Percentiles rank a stretch among this genome's conserved stretches.
phyloP scores from a whole-genome alignment of 2,797 vertebrate species.

The Phoebastria nigripes region DNA sequence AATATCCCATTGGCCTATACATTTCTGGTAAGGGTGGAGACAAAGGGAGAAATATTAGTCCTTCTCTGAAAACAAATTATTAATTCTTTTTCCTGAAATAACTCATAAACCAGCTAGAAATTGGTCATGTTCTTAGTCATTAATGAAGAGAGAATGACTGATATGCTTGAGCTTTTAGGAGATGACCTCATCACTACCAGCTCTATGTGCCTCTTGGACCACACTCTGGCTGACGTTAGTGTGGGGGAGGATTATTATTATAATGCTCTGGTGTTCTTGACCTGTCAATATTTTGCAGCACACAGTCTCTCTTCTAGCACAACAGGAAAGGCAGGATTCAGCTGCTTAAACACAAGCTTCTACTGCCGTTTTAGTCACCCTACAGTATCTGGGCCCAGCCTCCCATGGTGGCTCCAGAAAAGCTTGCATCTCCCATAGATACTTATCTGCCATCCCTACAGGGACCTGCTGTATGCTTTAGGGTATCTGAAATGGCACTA shows the following conservation, averaged over 20 bases:
- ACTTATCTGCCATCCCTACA: neutral
- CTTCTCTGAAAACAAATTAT: neutral
- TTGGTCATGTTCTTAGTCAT: neutral
- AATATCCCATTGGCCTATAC: neutral
- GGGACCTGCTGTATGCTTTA: neutral
- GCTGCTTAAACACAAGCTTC: neutral
- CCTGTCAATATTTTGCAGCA: neutral
- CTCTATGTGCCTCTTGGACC: neutral
- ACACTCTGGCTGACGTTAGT: neutral
- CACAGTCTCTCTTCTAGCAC: neutral
- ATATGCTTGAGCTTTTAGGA: neutral
- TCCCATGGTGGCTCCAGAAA: neutral
- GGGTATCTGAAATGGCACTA: neutral
- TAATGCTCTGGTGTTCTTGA: neutral
- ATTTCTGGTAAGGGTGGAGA: neutral
- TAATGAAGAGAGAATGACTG: neutral
- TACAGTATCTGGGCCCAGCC: fast-evolving
- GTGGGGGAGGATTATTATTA: neutral
- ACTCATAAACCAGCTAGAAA: neutral
- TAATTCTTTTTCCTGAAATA: neutral
- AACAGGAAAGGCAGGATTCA: neutral
- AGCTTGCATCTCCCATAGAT: neutral
- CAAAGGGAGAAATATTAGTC: neutral
- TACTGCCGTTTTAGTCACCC: neutral
- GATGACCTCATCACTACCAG: neutral